Conservation (phyloP, 2,113 vertebrate species). For the Donacobius atricapilla region DNA sequence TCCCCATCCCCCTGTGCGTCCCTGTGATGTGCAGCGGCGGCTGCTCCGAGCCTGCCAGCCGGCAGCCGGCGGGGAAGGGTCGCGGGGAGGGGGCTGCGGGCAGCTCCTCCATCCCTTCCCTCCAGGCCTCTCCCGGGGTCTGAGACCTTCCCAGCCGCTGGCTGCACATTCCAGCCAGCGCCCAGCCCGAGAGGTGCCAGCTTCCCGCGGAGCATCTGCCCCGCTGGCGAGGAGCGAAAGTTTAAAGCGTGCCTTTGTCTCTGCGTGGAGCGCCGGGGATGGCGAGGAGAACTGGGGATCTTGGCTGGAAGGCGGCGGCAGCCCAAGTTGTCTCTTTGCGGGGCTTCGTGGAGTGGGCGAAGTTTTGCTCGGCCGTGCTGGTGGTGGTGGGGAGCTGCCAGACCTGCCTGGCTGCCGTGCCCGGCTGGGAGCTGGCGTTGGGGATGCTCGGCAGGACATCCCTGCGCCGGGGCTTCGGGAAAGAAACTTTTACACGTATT, state of each 20-base stretch:
- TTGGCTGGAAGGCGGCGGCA: not conserved
- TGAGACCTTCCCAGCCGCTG: not conserved
- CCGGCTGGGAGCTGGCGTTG: not conserved
- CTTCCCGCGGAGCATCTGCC: not conserved
- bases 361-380: not conserved
- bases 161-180: not conserved
- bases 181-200: constrained; percentile 12
- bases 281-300: not conserved
- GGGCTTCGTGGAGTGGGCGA: not conserved
- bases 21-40: not conserved
- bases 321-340: not conserved
- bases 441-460: not conserved
- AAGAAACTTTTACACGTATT: not conserved
- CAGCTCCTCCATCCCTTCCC: not conserved
- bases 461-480: accelerated
- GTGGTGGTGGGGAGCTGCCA: not conserved
- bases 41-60: not conserved
- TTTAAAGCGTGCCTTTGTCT: constrained; percentile 43
- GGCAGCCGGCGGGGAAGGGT: constrained; percentile 40
- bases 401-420: not conserved
- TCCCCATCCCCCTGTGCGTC: not conserved
- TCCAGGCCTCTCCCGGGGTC: constrained; percentile 43
- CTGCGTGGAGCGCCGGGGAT: not conserved
- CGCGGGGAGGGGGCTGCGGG: not conserved
- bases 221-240: constrained; percentile 42